A percentile compares a stretch with the other conserved stretches of the same genome.
phyloP scores from a whole-genome alignment of 2,113 vertebrate genomes.

The Phalacrocorax brasilianus region DNA sequence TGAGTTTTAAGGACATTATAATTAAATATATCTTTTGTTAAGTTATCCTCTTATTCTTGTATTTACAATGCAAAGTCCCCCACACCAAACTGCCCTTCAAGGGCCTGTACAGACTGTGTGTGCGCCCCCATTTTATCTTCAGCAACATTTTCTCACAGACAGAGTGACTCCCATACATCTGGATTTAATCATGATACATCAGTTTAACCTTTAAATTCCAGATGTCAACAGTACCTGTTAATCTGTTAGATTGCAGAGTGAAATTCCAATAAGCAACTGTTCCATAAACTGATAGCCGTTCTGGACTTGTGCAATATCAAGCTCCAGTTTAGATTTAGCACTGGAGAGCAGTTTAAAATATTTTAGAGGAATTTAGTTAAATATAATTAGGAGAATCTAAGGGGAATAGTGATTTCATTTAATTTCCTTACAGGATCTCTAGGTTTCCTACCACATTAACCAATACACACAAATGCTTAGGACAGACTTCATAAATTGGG shows the following conservation, averaged over 20 bases:
- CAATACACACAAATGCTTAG: neutral
- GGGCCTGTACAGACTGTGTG: neutral
- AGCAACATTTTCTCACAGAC: slow-evolving; percentile 32
- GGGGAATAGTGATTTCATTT: neutral
- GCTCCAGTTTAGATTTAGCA: neutral
- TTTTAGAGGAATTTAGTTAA: neutral
- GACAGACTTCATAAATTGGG: neutral
- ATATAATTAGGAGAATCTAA: neutral
- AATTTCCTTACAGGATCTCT: neutral
- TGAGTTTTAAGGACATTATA: neutral
- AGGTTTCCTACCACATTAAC: neutral
- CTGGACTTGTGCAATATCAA: neutral
- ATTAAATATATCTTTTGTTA: neutral
- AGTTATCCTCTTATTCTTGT: neutral
- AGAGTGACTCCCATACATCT: slow-evolving; percentile 32
- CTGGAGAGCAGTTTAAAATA: neutral
- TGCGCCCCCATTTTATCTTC: neutral
- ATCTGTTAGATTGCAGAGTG: slow-evolving; percentile 35
- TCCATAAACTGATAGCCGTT: neutral
- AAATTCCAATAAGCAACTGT: slow-evolving; percentile 1
- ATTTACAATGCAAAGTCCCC: neutral
- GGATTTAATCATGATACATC: slow-evolving; percentile 13
- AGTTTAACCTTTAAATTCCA: slow-evolving; percentile 43
- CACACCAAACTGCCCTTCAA: neutral
- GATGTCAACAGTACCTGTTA: slow-evolving; percentile 56